Base-by-base conservation (phyloP, 2,888 invertebrate genomes). In the Caenorhabditis sp. region DNA sequence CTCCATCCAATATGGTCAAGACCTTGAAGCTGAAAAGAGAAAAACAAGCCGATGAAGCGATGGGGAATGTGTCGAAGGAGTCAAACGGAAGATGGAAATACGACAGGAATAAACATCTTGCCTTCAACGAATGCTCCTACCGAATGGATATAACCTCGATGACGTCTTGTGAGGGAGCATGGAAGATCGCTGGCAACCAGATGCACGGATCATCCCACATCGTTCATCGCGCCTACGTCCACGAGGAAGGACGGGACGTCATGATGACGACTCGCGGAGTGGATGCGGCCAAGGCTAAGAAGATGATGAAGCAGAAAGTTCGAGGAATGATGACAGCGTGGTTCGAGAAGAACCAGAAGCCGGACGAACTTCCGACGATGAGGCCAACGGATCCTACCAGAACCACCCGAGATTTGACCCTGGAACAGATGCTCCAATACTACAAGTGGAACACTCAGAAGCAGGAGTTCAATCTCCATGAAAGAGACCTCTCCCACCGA, bases 101-200 rank as follows among this genome's bases (percentile, higher is more conserved):
- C 22, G 24, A 49, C 6, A 31, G 10, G n/a, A 26, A n/a, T 1
- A 12, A 26, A 12, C n/a, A 28, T 2, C 22, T 70, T 0, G 61
- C 51, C 0, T 51, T 73, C 47, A 74, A 82, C 49, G 82, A 82
- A 6, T 44, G 44, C 6, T 16, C 44, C 24, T 58, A 73, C 41
- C 44, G 69, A n/a, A 31, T 68, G 44, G 82, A 82, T 35, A 31
- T 73, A 49, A 5, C 61, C 1, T 73, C 79, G 5, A 61, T 72
- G 41, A 74, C 77, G 2, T 61, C 73, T 6, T 58, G 44, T 41
- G 83, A 83, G 54, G 83, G 74, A 4, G 70, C 22, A 0, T 83
- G 83, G 79, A 28, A 47, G 12, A 26, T 68, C 7, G 5, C 44
- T 1, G 47, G 24, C 0, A 63, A 41, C 16, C 64, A 63, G 8